Percentiles rank a stretch among this genome's conserved stretches.
Conservation (phyloP, 2,797 vertebrate species). For the Pristis pectinata region DNA sequence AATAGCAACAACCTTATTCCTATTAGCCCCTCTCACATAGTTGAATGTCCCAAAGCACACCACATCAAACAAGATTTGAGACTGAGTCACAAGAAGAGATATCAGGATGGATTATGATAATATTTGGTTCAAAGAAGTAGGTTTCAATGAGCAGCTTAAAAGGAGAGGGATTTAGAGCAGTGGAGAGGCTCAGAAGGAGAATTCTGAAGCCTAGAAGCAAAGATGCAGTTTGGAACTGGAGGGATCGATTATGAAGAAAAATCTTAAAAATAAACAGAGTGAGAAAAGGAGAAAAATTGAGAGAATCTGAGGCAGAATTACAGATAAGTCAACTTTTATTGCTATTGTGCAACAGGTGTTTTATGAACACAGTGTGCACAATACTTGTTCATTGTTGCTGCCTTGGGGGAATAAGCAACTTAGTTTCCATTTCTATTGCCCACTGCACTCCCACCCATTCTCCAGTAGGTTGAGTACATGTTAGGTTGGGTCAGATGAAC, state of each 20-base stretch:
- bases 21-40: no score
- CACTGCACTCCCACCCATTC: not conserved
- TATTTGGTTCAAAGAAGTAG: not conserved
- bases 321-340: not conserved
- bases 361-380: not conserved
- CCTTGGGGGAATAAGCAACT: no score
- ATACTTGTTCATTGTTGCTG: not conserved
- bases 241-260: not conserved
- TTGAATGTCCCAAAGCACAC: not conserved
- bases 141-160: not conserved
- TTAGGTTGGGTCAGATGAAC: not conserved
- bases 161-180: not conserved
- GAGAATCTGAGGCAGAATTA: not conserved
- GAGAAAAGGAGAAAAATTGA: not conserved
- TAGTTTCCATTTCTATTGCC: no score
- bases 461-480: not conserved
- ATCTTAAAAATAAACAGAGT: not conserved
- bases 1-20: not conserved
- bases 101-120: not conserved
- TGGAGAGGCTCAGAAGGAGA: no score
- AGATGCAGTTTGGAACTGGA: not conserved
- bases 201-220: not conserved
- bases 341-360: not conserved
- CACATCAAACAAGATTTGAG: not conserved
- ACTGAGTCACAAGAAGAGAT: not conserved